Evolutionary conservation across 2,113 vertebrate genomes (phyloP).

Genomic region (Arvicanthis niloticus): DNA sequence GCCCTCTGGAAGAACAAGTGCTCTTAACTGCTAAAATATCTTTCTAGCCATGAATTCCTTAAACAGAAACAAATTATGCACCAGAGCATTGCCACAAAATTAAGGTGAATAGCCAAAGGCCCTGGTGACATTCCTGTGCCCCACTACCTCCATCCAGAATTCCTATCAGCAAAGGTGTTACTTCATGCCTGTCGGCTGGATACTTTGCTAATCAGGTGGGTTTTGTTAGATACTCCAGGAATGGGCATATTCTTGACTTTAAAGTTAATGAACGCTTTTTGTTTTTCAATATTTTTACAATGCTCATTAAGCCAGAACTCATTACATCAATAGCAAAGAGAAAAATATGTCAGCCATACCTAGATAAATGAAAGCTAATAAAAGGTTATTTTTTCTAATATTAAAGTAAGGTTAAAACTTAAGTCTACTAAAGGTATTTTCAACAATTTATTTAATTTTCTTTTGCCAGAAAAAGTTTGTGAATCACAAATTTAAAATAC

Average conservation of each 20-base stretch:
- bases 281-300: conserved; percentile 12
- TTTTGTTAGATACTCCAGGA: not conserved
- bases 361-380: not conserved
- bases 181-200: too few species aligned
- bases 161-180: not conserved
- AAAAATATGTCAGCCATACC: not conserved
- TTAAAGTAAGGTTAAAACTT: conserved; percentile 9
- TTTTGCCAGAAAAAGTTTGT: conserved; percentile 9
- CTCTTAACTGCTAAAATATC: not conserved
- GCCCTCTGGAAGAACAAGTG: not conserved
- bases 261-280: not conserved
- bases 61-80: not conserved
- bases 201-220: not conserved
- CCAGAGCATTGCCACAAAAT: not conserved
- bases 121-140: not conserved
- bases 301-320: not conserved
- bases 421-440: conserved; percentile 11
- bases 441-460: conserved; percentile 20
- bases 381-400: conserved; percentile 26
- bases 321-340: not conserved
- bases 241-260: not conserved
- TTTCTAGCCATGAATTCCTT: not conserved
- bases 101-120: not conserved
- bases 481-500: conserved; percentile 15
- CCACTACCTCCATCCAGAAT: not conserved